Evolutionary conservation across 2,113 vertebrate genomes (phyloP), one percentile per base, ranked within the genome.

Genomic region (Forbesichthys papilliferus): DNA sequence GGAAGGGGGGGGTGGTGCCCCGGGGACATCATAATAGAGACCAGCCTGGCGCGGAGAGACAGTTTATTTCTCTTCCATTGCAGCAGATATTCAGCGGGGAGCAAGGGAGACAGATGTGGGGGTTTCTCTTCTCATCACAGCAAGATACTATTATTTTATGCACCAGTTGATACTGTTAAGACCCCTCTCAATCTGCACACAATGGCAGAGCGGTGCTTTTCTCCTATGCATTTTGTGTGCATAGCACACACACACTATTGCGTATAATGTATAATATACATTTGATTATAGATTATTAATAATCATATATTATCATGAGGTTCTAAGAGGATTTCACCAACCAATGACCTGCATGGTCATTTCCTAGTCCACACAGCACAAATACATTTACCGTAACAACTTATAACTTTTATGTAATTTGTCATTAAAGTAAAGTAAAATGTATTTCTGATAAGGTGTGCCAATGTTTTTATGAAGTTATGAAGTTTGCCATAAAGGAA

Each of bases 51-150:
- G 61, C 18, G 65, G 33, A 65, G 33, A 74, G 72, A 77, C 55
- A 11, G 68, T 82, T 87, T 87, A 82, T 81, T 86, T 81, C 77
- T 83, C 64, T 74, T 79, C 73, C 52, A 63, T 59, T 71, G 71
- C 86, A 88, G 86, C 81, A 84, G 82, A 86, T 70, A 75, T 80
- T 78, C 58, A 76, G 69, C 70, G 81, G 75, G 48, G 68, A 83
- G 64, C 57, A 71, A 27, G 68, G 42, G 69, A 75, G 64, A 76
- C 69, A 49, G 46, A 69, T 8, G 27, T 60, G 69, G 47, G 54
- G 48, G 13, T 71, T 67, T 71, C 34, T 77, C 59, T 59, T 77
- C 61, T 65, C 69, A 61, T 42, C 36, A 42, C 36, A 42, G 36
- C 36, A 8, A 42, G 36, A 42, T 42, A 42, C 36, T 1, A 42